Base-by-base conservation (phyloP, 2,888 invertebrate genomes). In the Heteromyza rotundicornis region DNA sequence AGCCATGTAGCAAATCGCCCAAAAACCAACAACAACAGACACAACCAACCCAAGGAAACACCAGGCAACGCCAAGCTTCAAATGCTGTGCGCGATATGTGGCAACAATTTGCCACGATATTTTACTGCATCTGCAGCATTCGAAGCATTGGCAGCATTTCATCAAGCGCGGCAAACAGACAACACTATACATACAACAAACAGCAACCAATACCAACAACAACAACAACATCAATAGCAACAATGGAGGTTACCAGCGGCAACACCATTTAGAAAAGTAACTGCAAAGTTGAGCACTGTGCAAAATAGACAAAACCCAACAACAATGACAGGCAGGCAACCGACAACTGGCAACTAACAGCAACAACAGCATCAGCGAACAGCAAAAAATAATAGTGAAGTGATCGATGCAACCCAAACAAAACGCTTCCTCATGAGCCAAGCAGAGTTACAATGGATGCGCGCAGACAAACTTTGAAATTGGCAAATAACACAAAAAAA, bases 361-460 rank as follows among this genome's bases (percentile, higher is more conserved):
- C 32, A 52, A 27, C 52, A 52, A 17, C 52, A 52, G 17, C 32
- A 24, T 16, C 17, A 27, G 16, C 2, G 23, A 52, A n/a, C 12
- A 40, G 14, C 40, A 40, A 40, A 40, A 40, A 40, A n/a, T n/a
- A 40, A 40, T 40, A 40, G 23, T 24, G 24, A 40, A 56, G 56
- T 56, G 56, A 56, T 56, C 56, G 56, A 56, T 56, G 56, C 77
- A 66, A 76, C 74, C 73, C 68, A 65, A 72, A 68, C 74, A 74
- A 74, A 74, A 74, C 68, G 77, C 77, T 74, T 74, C 74, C 74
- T 74, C 76, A 74, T 74, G n/a, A n/a, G n/a, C n/a, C n/a, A n/a
- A 40, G 40, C 14, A n/a, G 40, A 10, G 5, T 40, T 40, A 40
- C 40, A 40, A 40, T 40, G 16, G 40, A 40, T 40, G 40, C 40